Base-by-base conservation (phyloP, 2,797 vertebrate genomes). In the Pangasius macronema region DNA sequence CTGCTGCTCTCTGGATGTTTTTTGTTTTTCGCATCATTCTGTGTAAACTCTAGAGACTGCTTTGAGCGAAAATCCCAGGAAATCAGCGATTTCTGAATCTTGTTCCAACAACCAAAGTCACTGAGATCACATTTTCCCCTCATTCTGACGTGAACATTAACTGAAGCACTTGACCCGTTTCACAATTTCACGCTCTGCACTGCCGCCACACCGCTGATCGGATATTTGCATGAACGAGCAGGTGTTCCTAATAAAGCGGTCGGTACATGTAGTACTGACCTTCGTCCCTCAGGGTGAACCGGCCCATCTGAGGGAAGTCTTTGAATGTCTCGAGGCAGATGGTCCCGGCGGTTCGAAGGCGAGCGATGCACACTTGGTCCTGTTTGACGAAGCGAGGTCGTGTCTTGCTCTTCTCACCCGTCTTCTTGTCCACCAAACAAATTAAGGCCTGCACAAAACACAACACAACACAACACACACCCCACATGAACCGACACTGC, bases 261-360 rank as follows among this genome's bases (percentile, higher is more conserved):
- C 3, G 3, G 36, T 11, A 9, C 33, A 8, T 24, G 1, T 8
- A 9, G 6, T n/a, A 36, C 92, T 57, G 93, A 99, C 98, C 98
- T 97, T 99, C 98, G 76, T 99, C 98, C 91, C 98, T 95, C 93
- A 99, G 95, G 93, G 98, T 99, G 93, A 99, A 99, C 51, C 98
- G 97, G 89, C 98, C 98, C 98, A 99, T 99, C 92, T 99, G 98
- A 93, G 98, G 97, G 95, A 99, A 99, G 81, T 99, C 98, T 96
- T 99, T 99, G 95, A 99, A 99, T 72, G 98, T 99, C 94, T 99
- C 98, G 92, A 99, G 97, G 96, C 98, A 99, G 95, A 99, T 99
- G 91, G 98, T 99, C 87, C 98, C 98, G 86, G 98, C 97, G 68
- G 98, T 98, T 94, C 96, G 96, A 94, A 99, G 96, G 90, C 97